Evolutionary conservation across 2,113 vertebrate genomes (phyloP), one percentile per base, ranked within the genome.

Genomic region (Nematolebias whitei): DNA sequence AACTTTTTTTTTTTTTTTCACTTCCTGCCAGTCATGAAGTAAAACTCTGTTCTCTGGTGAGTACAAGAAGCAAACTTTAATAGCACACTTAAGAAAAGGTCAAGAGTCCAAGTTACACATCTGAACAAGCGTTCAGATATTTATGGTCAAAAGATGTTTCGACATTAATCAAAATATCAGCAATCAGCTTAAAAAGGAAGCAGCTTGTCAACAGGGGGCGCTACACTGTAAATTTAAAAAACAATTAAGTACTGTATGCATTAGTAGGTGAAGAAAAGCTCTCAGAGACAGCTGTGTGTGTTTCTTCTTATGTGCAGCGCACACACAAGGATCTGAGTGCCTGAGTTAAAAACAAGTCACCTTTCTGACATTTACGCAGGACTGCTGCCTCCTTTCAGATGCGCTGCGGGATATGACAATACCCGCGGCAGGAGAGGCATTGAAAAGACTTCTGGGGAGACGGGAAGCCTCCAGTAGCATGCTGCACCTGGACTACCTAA

Each of bases 301-400:
- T 63, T 75, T 49, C 68, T 78, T 77, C 76, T 77, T 16, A 40
- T 16, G 18, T 16, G 32, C 53, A 39, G 11, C 49, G 58, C 40
- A 26, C 54, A 49, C 47, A 49, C 57, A 26, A 56, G 29, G 39
- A 59, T 29, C 53, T 75, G 54, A 2, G 61, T 63, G 74, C 71
- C 80, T 79, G 71, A 87, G 86, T 86, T 89, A 83, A 89, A 86
- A 89, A 86, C 87, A 88, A 90, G 83, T 87, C 85, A 87, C 89
- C 85, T 88, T 84, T 81, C 65, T 88, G 88, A 89, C 88, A 89
- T 88, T 88, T 86, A 83, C 10, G 57, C 81, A 70, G 76, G 75
- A 76, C 76, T 90, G 86, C 89, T 84, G 82, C 85, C 80, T 88
- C 85, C 82, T 87, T 89, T 89, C 86, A 88, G 80, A 85, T 75